phyloP scores from a whole-genome alignment of 2,888 invertebrate genomes.

The Polyommatus icarus region DNA sequence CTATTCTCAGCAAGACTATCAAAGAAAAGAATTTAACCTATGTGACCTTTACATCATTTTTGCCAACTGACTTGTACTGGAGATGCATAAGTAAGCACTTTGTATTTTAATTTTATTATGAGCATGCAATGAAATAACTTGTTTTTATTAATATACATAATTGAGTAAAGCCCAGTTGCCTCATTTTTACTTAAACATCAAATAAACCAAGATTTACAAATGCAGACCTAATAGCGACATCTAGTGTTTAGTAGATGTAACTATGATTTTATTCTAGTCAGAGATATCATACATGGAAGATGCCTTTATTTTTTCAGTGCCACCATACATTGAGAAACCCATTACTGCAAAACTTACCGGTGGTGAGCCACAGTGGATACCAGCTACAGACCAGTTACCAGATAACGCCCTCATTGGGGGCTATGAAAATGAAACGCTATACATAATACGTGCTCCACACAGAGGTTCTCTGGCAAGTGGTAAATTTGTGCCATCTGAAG shows the following conservation, averaged over 20 bases:
- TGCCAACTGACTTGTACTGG: slow-evolving; percentile 43
- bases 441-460: slow-evolving; percentile 85
- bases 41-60: slow-evolving; percentile 43
- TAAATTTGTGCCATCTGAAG: slow-evolving; percentile 86
- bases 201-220: too few relatives aligned
- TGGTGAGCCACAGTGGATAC: slow-evolving; percentile 83
- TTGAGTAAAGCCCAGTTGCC: too few relatives aligned
- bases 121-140: too few relatives aligned
- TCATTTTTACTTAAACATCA: too few relatives aligned
- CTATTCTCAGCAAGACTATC: slow-evolving; percentile 44
- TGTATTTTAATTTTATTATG: slow-evolving; percentile 17
- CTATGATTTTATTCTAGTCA: too few relatives aligned
- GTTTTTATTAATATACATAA: too few relatives aligned
- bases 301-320: slow-evolving; percentile 40
- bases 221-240: too few relatives aligned
- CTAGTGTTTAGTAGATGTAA: too few relatives aligned
- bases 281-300: too few relatives aligned
- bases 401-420: slow-evolving; percentile 41
- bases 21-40: slow-evolving; percentile 47
- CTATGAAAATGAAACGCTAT: slow-evolving; percentile 51
- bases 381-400: slow-evolving; percentile 38
- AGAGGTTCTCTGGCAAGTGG: slow-evolving; percentile 89
- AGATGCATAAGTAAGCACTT: slow-evolving; percentile 55
- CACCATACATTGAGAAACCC: slow-evolving; percentile 44
- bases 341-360: slow-evolving; percentile 48